Evolutionary conservation across 2,888 invertebrate genomes (phyloP).

Genomic region (Rhyacophila evoluta): DNA sequence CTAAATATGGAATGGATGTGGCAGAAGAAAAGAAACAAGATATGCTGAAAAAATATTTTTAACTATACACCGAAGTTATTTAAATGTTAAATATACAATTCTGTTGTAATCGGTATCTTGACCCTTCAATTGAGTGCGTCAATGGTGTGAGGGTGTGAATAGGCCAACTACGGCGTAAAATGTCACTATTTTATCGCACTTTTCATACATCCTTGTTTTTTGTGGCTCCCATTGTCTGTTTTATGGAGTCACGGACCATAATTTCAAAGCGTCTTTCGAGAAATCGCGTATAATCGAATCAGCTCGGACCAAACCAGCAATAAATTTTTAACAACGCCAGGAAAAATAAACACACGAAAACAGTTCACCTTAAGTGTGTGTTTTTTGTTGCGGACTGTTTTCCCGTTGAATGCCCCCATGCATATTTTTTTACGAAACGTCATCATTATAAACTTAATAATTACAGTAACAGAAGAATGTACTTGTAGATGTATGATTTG

Average conservation of each 20-base stretch:
- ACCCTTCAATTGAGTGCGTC: neutral
- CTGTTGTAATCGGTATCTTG: too few species aligned
- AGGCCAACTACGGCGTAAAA: slow-evolving; percentile 9
- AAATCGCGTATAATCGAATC: slow-evolving; percentile 19
- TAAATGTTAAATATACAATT: too few species aligned
- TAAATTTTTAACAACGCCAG: neutral
- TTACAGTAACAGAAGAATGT: too few species aligned
- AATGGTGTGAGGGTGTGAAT: neutral
- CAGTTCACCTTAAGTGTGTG: neutral
- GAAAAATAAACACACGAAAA: neutral
- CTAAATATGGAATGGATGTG: too few species aligned
- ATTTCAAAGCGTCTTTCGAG: slow-evolving; percentile 14
- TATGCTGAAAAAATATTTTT: too few species aligned
- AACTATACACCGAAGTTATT: too few species aligned
- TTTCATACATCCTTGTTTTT: slow-evolving; percentile 14
- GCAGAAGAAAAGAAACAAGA: too few species aligned
- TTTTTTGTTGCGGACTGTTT: neutral
- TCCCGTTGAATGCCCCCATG: too few species aligned
- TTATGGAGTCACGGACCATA: slow-evolving; percentile 18
- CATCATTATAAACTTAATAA: too few species aligned
- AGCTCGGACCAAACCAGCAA: neutral
- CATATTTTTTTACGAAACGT: too few species aligned
- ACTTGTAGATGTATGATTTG: too few species aligned
- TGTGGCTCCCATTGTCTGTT: slow-evolving; percentile 14
- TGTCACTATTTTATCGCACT: slow-evolving; percentile 22